These are phyloP conservation scores for Allophyes oxyacanthae DNA, from an alignment of 2,888 invertebrate genomes.

Conservation along the genomic window DNA sequence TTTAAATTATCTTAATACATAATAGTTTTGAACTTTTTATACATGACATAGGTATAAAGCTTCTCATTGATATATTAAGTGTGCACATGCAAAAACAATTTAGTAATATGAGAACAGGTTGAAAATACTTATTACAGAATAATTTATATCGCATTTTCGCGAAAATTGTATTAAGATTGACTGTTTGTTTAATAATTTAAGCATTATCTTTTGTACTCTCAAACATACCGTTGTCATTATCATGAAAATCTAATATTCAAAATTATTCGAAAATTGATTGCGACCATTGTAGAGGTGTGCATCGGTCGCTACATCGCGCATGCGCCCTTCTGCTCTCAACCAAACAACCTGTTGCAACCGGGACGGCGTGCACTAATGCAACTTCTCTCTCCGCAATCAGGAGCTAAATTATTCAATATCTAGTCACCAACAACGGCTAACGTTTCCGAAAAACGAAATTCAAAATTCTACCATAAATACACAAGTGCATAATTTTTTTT, in stretches of 20 bases:
- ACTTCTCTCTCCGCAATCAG: constrained; percentile 77
- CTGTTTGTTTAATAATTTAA: too few relatives aligned
- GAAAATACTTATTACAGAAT: too few relatives aligned
- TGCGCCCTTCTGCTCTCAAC: constrained; percentile 72
- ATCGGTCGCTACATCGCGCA: constrained; percentile 73
- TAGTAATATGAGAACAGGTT: too few relatives aligned
- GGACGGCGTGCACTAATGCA: constrained; percentile 87
- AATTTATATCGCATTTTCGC: too few relatives aligned
- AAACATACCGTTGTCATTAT: too few relatives aligned
- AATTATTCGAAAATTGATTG: constrained; percentile 48
- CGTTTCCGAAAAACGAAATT: constrained; percentile 38
- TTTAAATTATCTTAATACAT: too few relatives aligned
- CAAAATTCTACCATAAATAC: constrained; percentile 33
- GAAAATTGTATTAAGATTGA: too few relatives aligned
- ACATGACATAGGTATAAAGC: too few relatives aligned
- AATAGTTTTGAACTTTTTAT: too few relatives aligned
- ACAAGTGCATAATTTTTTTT: constrained; percentile 40
- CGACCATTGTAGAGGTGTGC: constrained; percentile 78
- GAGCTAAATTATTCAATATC: constrained; percentile 68
- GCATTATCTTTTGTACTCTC: too few relatives aligned
- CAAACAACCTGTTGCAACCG: constrained; percentile 88
- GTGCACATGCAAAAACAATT: too few relatives aligned
- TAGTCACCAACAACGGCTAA: constrained; percentile 42
- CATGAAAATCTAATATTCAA: background rate
- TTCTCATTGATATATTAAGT: too few relatives aligned